These are phyloP conservation scores for Brachyistius frenatus DNA, from an alignment of 2,113 vertebrate species.

Conservation along the genomic window DNA sequence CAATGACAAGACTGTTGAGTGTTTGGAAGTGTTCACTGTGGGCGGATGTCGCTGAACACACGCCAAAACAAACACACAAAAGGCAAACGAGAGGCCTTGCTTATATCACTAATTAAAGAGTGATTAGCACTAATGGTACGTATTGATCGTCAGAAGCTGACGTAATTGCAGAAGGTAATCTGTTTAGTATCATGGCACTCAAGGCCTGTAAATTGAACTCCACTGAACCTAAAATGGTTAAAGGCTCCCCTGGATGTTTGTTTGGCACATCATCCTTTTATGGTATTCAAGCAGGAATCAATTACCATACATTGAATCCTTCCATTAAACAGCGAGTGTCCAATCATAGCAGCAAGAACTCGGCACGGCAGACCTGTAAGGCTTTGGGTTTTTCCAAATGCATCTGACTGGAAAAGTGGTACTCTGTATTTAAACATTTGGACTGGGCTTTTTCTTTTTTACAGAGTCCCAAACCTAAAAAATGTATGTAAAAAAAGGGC, in stretches of 20 bases:
- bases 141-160: slow-evolving; percentile 75
- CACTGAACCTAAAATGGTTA: slow-evolving; percentile 63
- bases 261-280: slow-evolving; percentile 55
- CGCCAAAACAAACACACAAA: slow-evolving; percentile 1
- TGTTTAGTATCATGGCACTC: slow-evolving; percentile 66
- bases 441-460: no score
- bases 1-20: slow-evolving; percentile 33
- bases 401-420: no score
- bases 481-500: background rate
- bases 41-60: slow-evolving; percentile 38
- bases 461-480: no score
- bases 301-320: slow-evolving; percentile 24
- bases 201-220: slow-evolving; percentile 68
- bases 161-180: slow-evolving; percentile 74
- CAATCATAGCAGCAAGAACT: background rate
- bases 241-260: slow-evolving; percentile 55
- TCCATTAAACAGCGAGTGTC: background rate
- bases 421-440: no score
- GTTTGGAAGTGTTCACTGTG: slow-evolving; percentile 32
- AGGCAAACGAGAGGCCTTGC: slow-evolving; percentile 36
- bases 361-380: no score
- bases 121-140: slow-evolving; percentile 78
- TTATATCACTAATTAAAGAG: slow-evolving; percentile 73
- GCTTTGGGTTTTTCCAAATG: background rate
- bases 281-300: slow-evolving; percentile 60